Percentiles rank a stretch among this genome's conserved stretches.
phyloP scores from a whole-genome alignment of 2,797 vertebrate species.

The Kryptopterus vitreolus region DNA sequence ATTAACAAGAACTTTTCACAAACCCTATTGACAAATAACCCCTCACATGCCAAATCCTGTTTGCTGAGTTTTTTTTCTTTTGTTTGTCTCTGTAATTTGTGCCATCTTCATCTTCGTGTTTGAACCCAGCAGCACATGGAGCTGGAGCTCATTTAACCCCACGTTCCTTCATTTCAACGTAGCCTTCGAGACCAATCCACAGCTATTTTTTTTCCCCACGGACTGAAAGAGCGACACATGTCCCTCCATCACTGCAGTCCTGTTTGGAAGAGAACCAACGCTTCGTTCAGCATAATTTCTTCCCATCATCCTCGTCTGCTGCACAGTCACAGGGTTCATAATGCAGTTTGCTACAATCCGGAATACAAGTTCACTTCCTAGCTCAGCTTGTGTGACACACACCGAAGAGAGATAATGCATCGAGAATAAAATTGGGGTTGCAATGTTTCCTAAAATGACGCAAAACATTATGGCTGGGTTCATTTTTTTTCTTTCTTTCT shows the following conservation, averaged over 20 bases:
- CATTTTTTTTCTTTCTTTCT: no score
- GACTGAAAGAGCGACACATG: slow-evolving; percentile 23
- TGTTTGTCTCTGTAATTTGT: slow-evolving; percentile 13
- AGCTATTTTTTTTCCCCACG: slow-evolving; percentile 15
- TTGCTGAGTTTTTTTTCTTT: background rate
- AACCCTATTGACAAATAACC: slow-evolving; percentile 3
- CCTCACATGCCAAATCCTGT: slow-evolving; percentile 13
- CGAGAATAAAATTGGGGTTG: background rate
- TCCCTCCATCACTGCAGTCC: slow-evolving; percentile 38
- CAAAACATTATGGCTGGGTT: no score
- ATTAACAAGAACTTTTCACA: slow-evolving; percentile 15
- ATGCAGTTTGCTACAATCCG: slow-evolving; percentile 14
- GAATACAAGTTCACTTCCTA: slow-evolving; percentile 2
- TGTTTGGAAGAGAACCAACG: slow-evolving; percentile 15
- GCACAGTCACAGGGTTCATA: background rate
- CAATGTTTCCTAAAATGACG: background rate
- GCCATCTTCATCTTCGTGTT: slow-evolving; percentile 19
- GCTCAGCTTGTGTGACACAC: background rate
- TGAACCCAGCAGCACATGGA: background rate
- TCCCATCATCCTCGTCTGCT: slow-evolving; percentile 16
- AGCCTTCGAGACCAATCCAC: slow-evolving; percentile 25
- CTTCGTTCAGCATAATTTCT: slow-evolving; percentile 6
- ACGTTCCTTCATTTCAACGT: slow-evolving; percentile 28
- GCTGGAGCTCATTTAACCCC: slow-evolving; percentile 24
- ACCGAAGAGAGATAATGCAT: background rate